phyloP scores from a whole-genome alignment of 2,888 invertebrate genomes.

The Eupithecia abbreviata region DNA sequence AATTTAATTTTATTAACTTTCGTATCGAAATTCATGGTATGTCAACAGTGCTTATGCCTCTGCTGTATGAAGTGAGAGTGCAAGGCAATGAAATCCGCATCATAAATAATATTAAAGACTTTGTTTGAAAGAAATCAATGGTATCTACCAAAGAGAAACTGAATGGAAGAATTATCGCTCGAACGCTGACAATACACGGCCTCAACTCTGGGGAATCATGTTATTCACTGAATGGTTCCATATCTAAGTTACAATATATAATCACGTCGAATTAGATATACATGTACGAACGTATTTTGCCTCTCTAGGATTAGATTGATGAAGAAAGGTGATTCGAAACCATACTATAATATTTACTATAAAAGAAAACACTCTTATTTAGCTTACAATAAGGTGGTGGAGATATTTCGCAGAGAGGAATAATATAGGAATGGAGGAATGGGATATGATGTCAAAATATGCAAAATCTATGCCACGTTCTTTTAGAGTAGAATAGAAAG shows the following conservation, averaged over 20 bases:
- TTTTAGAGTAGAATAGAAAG: no score
- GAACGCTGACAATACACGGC: slow-evolving; percentile 55
- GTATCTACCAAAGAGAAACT: slow-evolving; percentile 45
- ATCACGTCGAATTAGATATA: not conserved
- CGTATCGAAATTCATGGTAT: not conserved
- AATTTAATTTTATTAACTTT: not conserved
- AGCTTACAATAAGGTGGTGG: not conserved
- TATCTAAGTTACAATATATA: not conserved
- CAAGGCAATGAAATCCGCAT: slow-evolving; percentile 39
- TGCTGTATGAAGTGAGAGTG: slow-evolving; percentile 38
- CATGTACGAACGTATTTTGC: not conserved
- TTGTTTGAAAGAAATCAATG: slow-evolving; percentile 47
- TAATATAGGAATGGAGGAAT: not conserved
- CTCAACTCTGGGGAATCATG: not conserved
- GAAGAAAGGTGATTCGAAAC: no score
- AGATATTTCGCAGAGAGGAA: not conserved
- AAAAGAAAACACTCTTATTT: not conserved
- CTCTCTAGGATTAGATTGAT: not conserved
- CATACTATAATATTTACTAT: not conserved
- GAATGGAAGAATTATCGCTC: slow-evolving; percentile 55
- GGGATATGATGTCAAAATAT: not conserved
- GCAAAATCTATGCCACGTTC: not conserved
- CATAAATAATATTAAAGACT: slow-evolving; percentile 43
- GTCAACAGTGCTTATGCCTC: not conserved
- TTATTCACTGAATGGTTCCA: not conserved